Base-by-base conservation (phyloP, 2,113 vertebrate genomes). In the Paradisaea rubra region DNA sequence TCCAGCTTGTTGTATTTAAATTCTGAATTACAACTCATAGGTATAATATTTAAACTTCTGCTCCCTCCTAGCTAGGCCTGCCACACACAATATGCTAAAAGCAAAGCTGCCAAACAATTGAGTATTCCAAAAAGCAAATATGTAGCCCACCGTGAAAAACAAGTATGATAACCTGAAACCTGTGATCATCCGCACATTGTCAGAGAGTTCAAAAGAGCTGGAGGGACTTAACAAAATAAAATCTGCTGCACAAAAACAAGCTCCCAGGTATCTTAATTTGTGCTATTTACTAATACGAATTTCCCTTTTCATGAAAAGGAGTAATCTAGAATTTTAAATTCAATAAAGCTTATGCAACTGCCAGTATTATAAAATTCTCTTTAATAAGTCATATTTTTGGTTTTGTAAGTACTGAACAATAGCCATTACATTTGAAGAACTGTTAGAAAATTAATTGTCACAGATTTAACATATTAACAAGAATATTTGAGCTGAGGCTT, bases 101-200 rank as follows among this genome's bases (percentile, higher is more conserved):
- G 74, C 49, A 70, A 88, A 88, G 80, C 56, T 95, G 90, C 80
- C 90, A 93, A 95, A 41, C 59, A 68, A 70, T 86, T 73, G 28
- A 93, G 41, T 72, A 71, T 61, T 81, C 65, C n/a, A 79, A 74
- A 81, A 80, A 90, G 52, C 71, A 95, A 91, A 22, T 35, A 39
- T 1, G 6, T 47, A 89, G 89, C 72, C 52, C 44, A 64, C 28
- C 4, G 2, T 20, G 35, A 78, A 78, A 92, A 70, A 82, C 22
- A 91, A 91, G 19, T 30, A 73, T 0, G 7, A 84, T 45, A 86
- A 52, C 59, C 81, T 86, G 72, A 86, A 93, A 90, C 77, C 39
- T 65, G 47, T 45, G 25, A 1, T 53, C 42, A 71, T 17, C 53
- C 31, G 14, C 44, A 70, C 35, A 10, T 25, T 28, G 18, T 31